Evolutionary conservation across 2,113 vertebrate genomes (phyloP).

Genomic region (Suncus etruscus): DNA sequence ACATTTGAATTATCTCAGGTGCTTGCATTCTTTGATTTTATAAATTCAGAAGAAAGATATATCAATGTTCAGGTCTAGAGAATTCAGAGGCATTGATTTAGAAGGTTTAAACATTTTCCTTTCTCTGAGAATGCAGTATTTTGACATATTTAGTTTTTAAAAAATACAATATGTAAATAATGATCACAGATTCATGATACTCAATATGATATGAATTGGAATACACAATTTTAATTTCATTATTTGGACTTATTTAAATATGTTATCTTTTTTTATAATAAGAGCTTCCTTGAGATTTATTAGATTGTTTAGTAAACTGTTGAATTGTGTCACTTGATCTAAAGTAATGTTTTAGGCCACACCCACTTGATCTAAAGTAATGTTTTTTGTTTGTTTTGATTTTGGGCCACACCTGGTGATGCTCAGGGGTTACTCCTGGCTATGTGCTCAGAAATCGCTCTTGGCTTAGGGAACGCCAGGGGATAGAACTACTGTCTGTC

Average conservation of each 20-base stretch:
- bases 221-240: neutral
- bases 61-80: conserved; percentile 15
- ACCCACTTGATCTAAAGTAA: neutral
- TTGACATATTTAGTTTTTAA: conserved; percentile 32
- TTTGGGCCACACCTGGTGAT: no score
- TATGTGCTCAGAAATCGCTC: no score
- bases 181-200: neutral
- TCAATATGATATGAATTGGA: neutral
- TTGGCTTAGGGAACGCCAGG: no score
- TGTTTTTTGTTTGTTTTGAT: no score
- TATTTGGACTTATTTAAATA: conserved; percentile 19
- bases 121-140: conserved; percentile 4
- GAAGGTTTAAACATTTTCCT: conserved; percentile 16
- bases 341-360: neutral
- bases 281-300: neutral
- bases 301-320: neutral
- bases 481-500: no score
- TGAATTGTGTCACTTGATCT: conserved; percentile 34
- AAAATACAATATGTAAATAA: neutral
- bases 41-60: conserved; percentile 50
- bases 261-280: neutral
- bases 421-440: no score
- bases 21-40: conserved; percentile 66
- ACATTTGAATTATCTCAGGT: conserved; percentile 51
- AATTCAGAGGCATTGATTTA: conserved; percentile 54